These are phyloP conservation scores for Recurvirostra avosetta DNA, from an alignment of 2,113 vertebrate genomes.

Conservation along the genomic window DNA sequence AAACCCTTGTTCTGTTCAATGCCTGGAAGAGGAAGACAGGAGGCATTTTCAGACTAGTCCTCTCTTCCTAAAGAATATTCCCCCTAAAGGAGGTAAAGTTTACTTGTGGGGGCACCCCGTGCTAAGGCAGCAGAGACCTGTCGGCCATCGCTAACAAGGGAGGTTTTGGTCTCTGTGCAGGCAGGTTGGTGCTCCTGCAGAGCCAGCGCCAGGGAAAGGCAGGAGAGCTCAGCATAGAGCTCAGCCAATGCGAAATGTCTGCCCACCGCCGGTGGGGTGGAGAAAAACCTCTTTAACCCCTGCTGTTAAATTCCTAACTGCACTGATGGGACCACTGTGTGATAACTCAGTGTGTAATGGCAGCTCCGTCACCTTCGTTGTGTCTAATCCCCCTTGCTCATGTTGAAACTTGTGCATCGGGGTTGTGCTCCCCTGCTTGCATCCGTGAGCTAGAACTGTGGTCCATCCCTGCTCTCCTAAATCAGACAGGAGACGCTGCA, in stretches of 20 bases:
- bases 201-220: not conserved
- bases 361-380: not conserved
- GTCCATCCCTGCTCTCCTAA: not conserved
- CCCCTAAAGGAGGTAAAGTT: not conserved
- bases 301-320: not conserved
- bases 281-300: not conserved
- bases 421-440: not conserved
- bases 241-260: not conserved
- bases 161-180: not conserved
- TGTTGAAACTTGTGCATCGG: fast-evolving
- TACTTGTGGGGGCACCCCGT: not conserved
- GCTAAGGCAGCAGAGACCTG: too few relatives aligned
- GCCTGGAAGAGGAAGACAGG: not conserved
- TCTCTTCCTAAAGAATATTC: not conserved
- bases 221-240: not conserved
- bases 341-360: not conserved
- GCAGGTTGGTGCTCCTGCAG: not conserved
- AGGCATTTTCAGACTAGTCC: not conserved
- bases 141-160: not conserved
- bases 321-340: not conserved
- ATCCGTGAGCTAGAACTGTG: fast-evolving
- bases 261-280: not conserved
- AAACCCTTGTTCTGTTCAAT: not conserved
- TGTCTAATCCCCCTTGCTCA: not conserved
- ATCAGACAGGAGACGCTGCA: not conserved